These are phyloP conservation scores for Halocaridina rubra DNA, from an alignment of 2,888 invertebrate genomes.

Conservation along the genomic window DNA sequence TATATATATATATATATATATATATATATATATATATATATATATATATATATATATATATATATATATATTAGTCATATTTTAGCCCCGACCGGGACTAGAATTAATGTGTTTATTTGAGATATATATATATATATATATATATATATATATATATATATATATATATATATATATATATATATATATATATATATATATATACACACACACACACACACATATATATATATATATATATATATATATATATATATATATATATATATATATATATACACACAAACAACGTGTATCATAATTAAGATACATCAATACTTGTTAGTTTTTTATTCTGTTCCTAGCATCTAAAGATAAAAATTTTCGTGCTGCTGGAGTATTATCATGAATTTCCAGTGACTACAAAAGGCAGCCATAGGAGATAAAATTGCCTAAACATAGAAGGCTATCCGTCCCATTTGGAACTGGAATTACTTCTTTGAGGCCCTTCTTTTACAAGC, in stretches of 20 bases:
- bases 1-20: not conserved
- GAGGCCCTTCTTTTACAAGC: too few species aligned
- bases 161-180: constrained; percentile 13
- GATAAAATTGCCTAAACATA: too few species aligned
- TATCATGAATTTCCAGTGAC: too few species aligned
- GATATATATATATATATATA: not conserved
- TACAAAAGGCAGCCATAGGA: too few species aligned
- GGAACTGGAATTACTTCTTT: too few species aligned
- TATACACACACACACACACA: not conserved
- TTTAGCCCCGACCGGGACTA: too few species aligned
- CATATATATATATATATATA: not conserved
- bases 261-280: constrained; percentile 3
- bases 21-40: not conserved
- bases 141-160: not conserved
- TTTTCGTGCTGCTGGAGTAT: too few species aligned
- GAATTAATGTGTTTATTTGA: not conserved
- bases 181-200: not conserved
- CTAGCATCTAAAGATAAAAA: too few species aligned
- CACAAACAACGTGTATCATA: too few species aligned
- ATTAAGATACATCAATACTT: too few species aligned
- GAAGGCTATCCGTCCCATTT: too few species aligned
- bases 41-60: not conserved
- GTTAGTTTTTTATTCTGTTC: too few species aligned
- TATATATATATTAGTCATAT: not conserved
- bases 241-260: constrained; percentile 1